A percentile compares a stretch with the other conserved stretches of the same genome.
Conservation (phyloP, 2,113 vertebrate species). For the Prinia subflava region DNA sequence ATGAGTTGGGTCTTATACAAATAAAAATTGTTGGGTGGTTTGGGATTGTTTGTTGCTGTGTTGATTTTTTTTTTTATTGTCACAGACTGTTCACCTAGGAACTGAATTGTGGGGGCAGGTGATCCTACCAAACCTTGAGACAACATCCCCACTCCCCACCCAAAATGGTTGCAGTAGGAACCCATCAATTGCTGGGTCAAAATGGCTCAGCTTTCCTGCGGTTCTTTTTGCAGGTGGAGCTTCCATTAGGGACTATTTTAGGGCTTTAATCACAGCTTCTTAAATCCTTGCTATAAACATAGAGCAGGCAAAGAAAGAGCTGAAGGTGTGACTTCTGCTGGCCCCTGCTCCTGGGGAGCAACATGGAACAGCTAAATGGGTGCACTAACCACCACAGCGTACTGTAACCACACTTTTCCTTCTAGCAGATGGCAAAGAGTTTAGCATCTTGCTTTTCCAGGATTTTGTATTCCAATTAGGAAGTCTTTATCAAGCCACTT, state of each 20-base stretch:
- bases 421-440: not conserved
- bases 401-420: rapidly evolving
- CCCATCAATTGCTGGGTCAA: not conserved
- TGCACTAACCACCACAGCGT: rapidly evolving
- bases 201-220: not conserved
- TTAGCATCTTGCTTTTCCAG: not conserved
- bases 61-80: not conserved
- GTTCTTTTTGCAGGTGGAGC: not conserved
- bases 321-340: not conserved
- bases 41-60: not conserved
- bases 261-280: not conserved
- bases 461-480: rapidly evolving
- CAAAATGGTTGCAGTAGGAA: not conserved
- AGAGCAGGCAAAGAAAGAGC: not conserved
- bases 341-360: not conserved
- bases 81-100: not conserved
- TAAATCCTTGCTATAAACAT: not conserved
- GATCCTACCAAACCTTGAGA: not conserved
- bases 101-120: not conserved
- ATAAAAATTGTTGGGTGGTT: not conserved
- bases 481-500: not conserved
- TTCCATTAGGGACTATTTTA: not conserved
- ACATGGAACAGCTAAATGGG: not conserved
- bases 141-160: not conserved
- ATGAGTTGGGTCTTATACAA: not conserved